Base-by-base conservation (phyloP, 2,113 vertebrate genomes). In the Calidris pygmaea region DNA sequence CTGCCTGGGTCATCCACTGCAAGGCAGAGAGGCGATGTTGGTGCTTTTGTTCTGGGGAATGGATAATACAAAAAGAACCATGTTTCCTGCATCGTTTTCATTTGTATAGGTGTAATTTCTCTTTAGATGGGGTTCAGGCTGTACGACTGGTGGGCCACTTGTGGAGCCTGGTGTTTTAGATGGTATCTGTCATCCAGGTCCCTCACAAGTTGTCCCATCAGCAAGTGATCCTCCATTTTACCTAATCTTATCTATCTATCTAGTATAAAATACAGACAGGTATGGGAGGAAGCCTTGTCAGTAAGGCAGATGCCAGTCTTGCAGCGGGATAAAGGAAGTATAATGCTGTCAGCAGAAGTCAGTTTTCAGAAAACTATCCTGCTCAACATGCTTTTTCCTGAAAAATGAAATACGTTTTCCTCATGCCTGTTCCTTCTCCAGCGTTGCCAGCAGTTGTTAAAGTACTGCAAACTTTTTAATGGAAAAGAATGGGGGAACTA, bases 31-130 rank as follows among this genome's bases (percentile, higher is more conserved):
- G 26, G 60, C 34, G 41, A 16, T 32, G 27, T 12, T 18, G 29
- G 17, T 70, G 30, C 1, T 88, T 82, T 76, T 30, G 20, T 80
- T 90, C 39, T 53, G 63, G 16, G 37, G 53, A 48, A 37, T 1
- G 4, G 30, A 12, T 37, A 14, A 58, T 27, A 79, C 10, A 39
- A 48, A 79, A 79, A 73, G 9, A 60, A 10, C 23, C 3, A 1
- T 0, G 1, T 86, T 86, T 67, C 47, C 53, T 4, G 8, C 30
- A 12, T 30, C 0, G 1, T 65, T 53, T 26, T 41, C 5, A 8
- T 62, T 71, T 47, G 17, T n/a, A 48, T 5, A 53, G 14, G 12
- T 23, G 26, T 70, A 58, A 62, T 43, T 41, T 56, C 48, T 56
- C 3, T 30, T 53, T 50, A 41, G 37, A 45, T 58, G 7, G 5